These are phyloP conservation scores for Lathronympha strigana DNA, from an alignment of 2,888 invertebrate genomes.

Conservation along the genomic window DNA sequence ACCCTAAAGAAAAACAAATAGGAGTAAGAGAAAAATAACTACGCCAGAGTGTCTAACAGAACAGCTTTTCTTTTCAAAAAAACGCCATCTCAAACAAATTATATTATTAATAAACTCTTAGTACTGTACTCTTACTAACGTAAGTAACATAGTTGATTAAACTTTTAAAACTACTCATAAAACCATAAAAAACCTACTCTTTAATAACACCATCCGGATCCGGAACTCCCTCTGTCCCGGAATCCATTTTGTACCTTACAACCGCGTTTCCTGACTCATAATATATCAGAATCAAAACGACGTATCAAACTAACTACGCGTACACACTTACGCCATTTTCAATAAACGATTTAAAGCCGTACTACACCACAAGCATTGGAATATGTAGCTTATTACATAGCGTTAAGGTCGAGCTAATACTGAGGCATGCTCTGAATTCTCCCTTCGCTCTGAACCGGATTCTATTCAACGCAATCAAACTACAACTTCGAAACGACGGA, in stretches of 20 bases:
- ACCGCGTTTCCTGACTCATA: background rate
- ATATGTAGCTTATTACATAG: background rate
- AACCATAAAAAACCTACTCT: background rate
- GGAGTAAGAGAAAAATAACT: too few species aligned
- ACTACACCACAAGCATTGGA: background rate
- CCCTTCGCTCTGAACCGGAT: constrained; percentile 7
- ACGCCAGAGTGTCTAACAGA: too few species aligned
- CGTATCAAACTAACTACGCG: background rate
- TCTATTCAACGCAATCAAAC: constrained; percentile 6
- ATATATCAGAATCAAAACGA: background rate
- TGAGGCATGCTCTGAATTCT: constrained; percentile 1
- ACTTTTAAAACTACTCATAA: too few species aligned
- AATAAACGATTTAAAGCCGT: background rate
- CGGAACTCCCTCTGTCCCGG: constrained; percentile 14
- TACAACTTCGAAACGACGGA: background rate
- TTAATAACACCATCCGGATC: background rate
- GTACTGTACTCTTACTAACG: too few species aligned
- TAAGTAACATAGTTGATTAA: too few species aligned
- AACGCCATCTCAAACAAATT: too few species aligned
- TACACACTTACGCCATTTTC: background rate
- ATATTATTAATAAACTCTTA: too few species aligned
- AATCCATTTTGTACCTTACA: constrained; percentile 4
- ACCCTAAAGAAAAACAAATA: too few species aligned
- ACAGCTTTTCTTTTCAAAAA: too few species aligned
- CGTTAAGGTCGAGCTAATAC: background rate